Evolutionary conservation across 2,113 vertebrate genomes (phyloP).

Genomic region (Coptodon rendalli): DNA sequence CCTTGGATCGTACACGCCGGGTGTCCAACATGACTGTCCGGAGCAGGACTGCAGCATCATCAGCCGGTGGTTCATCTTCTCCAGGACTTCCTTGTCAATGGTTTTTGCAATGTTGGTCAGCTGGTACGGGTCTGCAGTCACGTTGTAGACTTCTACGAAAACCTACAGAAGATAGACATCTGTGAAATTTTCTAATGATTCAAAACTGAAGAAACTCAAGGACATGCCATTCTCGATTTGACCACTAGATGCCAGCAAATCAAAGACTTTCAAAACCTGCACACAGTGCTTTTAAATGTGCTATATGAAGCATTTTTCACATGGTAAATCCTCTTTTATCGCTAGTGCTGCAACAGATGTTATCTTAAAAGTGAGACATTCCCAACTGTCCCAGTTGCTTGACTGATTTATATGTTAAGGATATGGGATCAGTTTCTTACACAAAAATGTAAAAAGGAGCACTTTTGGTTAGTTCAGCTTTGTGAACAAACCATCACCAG

Average conservation of each 20-base stretch:
- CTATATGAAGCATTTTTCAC: neutral
- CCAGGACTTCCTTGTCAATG: conserved; percentile 92
- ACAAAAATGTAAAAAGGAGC: neutral
- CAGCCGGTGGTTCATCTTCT: conserved; percentile 97
- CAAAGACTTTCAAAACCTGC: neutral
- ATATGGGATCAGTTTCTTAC: neutral
- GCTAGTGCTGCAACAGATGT: neutral
- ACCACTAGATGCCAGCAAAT: neutral
- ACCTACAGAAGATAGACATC: conserved; percentile 67
- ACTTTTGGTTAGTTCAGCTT: neutral
- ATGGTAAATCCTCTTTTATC: neutral
- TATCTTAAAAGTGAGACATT: neutral
- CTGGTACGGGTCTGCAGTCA: conserved; percentile 92
- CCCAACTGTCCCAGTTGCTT: neutral
- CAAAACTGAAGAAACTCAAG: neutral
- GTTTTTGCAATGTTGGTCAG: conserved; percentile 91
- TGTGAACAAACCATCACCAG: neutral
- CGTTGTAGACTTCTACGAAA: conserved; percentile 96
- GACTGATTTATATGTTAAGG: neutral
- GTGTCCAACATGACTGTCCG: conserved; percentile 81
- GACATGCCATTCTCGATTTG: neutral
- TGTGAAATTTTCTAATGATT: neutral
- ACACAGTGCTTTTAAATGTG: neutral
- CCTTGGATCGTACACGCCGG: conserved; percentile 83
- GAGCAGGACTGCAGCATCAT: conserved; percentile 98